Percentiles rank a stretch among this genome's conserved stretches.
These are phyloP conservation scores for Nesoenas mayeri DNA, from an alignment of 2,113 vertebrate species.

Conservation along the genomic window DNA sequence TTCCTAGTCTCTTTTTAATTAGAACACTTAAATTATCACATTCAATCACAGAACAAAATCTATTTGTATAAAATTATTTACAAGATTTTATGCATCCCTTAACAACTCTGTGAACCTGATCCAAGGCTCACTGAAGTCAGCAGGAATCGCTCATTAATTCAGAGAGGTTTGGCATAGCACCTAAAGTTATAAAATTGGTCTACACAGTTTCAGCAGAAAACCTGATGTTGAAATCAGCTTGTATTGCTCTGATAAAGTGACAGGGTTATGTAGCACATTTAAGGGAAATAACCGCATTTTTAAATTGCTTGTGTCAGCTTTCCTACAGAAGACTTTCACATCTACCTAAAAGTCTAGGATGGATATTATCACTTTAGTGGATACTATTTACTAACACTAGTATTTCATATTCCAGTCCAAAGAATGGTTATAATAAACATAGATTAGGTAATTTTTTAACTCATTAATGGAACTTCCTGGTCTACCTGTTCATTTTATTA, in stretches of 20 bases:
- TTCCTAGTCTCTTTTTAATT: slow-evolving; percentile 56
- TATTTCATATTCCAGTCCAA: not conserved
- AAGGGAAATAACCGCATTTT: not conserved
- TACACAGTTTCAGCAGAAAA: slow-evolving; percentile 14
- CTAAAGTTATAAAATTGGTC: not conserved
- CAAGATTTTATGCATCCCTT: slow-evolving; percentile 36
- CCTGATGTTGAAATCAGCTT: not conserved
- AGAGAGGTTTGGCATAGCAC: slow-evolving; percentile 11
- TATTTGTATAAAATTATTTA: slow-evolving; percentile 61
- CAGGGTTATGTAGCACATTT: not conserved
- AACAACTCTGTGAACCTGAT: not conserved
- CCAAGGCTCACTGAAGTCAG: not conserved
- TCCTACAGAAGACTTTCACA: not conserved
- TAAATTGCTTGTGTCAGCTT: not conserved
- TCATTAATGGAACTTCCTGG: not conserved
- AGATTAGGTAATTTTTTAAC: not conserved
- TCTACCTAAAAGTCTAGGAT: not conserved
- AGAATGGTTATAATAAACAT: not conserved
- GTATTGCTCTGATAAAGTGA: not conserved
- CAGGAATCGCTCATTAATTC: slow-evolving; percentile 31
- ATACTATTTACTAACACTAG: not conserved
- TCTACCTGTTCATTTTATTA: not conserved
- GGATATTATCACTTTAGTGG: not conserved
- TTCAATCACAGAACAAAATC: slow-evolving; percentile 65
- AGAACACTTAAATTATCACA: slow-evolving; percentile 55